A percentile compares a stretch with the other conserved stretches of the same genome.
Conservation (phyloP, 2,113 vertebrate genomes). For the Cinclus mexicanus region DNA sequence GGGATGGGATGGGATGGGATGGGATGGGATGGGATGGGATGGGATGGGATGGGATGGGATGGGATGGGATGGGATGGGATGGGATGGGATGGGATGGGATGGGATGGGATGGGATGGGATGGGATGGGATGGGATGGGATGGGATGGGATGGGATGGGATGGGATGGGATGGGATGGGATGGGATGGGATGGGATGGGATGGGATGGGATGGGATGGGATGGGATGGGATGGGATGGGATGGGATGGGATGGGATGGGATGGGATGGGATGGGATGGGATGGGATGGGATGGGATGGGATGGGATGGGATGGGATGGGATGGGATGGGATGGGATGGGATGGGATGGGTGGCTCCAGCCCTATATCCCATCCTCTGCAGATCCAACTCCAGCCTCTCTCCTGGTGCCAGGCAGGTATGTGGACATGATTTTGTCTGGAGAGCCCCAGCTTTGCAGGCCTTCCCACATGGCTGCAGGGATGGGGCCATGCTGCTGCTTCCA, state of each 20-base stretch:
- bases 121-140: neutral
- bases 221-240: too few species aligned
- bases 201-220: neutral
- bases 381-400: rapidly evolving
- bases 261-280: neutral
- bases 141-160: neutral
- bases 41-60: neutral
- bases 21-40: neutral
- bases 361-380: neutral
- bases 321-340: neutral
- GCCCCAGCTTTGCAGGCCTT: neutral
- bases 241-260: too few species aligned
- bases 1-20: neutral
- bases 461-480: neutral
- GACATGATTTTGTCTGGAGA: neutral
- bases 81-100: neutral
- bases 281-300: neutral
- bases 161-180: neutral
- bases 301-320: neutral
- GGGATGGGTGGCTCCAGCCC: neutral
- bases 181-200: neutral
- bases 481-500: neutral
- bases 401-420: too few species aligned
- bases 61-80: neutral
- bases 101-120: neutral